Evolutionary conservation across 1,140 invertebrate genomes (phyloP), one percentile per base, ranked within the genome.

Genomic region (Lucilia cuprina): DNA sequence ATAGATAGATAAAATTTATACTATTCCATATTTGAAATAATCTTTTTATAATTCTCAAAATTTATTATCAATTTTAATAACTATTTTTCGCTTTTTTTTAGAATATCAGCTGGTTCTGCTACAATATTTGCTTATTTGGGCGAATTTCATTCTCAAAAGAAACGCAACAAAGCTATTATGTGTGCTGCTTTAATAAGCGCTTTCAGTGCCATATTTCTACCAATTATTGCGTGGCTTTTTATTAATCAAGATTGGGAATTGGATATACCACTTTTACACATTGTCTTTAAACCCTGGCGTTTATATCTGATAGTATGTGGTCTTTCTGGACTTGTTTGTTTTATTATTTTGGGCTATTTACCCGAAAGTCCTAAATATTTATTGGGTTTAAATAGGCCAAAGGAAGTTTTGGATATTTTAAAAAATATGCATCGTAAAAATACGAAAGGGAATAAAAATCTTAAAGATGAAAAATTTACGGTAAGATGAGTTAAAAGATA

Each of bases 361-460:
- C 95, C 95, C 0, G 95, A 96, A 86, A 96, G 94, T 88, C 95
- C 95, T 0, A 95, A 95, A 87, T 96, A 93, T 88, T 88, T 95
- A 0, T 91, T 94, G n/a, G 88, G 92, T 7, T 91, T 91, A 85
- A 93, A 94, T 85, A 89, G 92, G 13, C 87, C 92, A 9, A 91
- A 93, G 5, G 92, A 93, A 49, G 92, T 93, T 12, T 87, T 95
- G 5, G 89, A 91, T 5, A 92, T 94, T 0, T 89, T 94, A 60
- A 92, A 91, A 84, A 90, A 87, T 50, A 94, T 94, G 34, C 93
- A 94, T 84, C 83, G 89, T 0, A 86, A 92, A 2, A 94, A 94
- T 85, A 93, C 92, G 4, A 91, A 92, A 74, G 92, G 91, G 77
- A 85, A 75, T 30, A 84, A 74, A 35, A 84, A 84, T n/a, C 47